Evolutionary conservation across 2,797 vertebrate genomes (phyloP), one percentile per base, ranked within the genome.

Genomic region (Rhodeus uyekii): DNA sequence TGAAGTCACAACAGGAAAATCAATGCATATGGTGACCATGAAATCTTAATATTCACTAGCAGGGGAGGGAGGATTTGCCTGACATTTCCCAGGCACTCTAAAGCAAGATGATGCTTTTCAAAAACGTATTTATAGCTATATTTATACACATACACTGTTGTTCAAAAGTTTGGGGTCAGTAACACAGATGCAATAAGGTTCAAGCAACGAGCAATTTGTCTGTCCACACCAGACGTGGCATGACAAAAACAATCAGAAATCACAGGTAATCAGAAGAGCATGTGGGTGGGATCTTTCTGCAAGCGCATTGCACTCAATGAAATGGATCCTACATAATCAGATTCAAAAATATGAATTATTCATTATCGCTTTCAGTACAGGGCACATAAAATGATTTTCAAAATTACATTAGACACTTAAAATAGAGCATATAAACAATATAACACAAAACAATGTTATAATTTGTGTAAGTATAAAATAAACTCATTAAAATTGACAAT

Each of bases 1-100:
- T 46, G 29, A 71, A 69, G 78, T 67, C 63, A 29, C 32, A 44
- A 29, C 12, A 69, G 38, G 24, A 78, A 69, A 77, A 77, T 77
- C 75, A 68, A 58, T 69, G 34, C 36, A 68, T 50, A 29, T 68
- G 76, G 18, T 58, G 77, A 68, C 64, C 46, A 58, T 79, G 12
- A 79, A 69, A 64, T 42, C 24, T 58, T 44, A 63, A 61, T 18
- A 81, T 74, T 65, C 53, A 53, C 69, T 81, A 24, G 42, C 1
- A 10, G 39, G 24, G n/a, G 29, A 38, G 16, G 2, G 22, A 24
- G 5, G 55, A 55, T 60, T 42, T 81, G 42, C 9, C 22, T 50
- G 44, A 63, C 32, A 63, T n/a, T 42, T 64, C 22, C 16, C 44
- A 39, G 42, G 79, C 32, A 39, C 24, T 74, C n/a, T 29, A 80